These are phyloP conservation scores for Oreochromis aureus DNA, from an alignment of 2,113 vertebrate species.

Conservation along the genomic window DNA sequence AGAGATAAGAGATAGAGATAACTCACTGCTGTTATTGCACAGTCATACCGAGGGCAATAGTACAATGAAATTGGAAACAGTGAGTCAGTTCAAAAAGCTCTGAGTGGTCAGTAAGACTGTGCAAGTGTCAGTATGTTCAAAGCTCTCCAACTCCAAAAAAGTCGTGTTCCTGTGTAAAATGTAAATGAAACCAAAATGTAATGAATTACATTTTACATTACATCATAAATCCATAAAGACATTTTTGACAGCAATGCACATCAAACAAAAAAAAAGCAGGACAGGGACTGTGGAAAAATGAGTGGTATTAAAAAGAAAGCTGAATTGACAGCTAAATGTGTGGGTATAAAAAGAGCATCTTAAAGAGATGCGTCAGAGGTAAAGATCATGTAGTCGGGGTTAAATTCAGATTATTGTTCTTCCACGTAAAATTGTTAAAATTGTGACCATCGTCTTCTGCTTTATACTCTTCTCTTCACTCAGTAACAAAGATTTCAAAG, in stretches of 20 bases:
- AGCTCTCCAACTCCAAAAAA: background rate
- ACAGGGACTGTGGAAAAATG: background rate
- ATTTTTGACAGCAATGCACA: accelerated
- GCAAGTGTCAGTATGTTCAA: background rate
- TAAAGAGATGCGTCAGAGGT: background rate
- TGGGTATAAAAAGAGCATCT: no score
- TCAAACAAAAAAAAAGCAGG: background rate
- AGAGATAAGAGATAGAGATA: background rate
- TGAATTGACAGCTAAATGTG: background rate
- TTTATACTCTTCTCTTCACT: background rate
- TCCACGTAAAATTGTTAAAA: background rate
- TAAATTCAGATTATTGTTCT: background rate
- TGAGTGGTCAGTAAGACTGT: background rate
- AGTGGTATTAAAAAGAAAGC: background rate
- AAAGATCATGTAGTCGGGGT: background rate
- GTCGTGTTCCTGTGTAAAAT: no score
- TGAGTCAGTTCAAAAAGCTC: background rate
- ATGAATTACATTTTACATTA: background rate
- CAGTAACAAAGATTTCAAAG: background rate
- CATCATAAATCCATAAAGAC: background rate
- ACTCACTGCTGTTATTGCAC: accelerated
- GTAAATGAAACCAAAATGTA: background rate
- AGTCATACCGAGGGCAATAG: accelerated
- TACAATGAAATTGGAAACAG: accelerated
- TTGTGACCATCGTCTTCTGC: background rate